A percentile compares a stretch with the other conserved stretches of the same genome.
phyloP scores from a whole-genome alignment of 53 echinoderm and acorn worm species.

The Arbacia lixula region DNA sequence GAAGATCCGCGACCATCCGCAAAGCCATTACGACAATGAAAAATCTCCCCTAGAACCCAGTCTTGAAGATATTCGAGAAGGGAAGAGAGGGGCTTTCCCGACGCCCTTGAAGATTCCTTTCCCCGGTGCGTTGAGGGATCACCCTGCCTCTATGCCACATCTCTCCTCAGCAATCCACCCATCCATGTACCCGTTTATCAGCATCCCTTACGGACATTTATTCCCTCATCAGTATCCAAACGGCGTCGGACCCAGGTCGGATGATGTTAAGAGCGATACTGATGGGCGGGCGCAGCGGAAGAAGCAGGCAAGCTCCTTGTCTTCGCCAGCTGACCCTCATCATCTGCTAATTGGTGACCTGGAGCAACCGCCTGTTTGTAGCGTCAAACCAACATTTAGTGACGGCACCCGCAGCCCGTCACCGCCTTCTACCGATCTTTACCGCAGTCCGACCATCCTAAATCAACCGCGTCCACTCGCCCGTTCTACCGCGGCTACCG shows the following conservation, averaged over 20 bases:
- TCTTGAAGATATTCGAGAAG: too few species aligned
- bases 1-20: conserved; percentile 18
- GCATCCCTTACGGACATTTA: conserved; percentile 29
- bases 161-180: conserved; percentile 29
- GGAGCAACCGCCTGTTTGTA: conserved; percentile 14
- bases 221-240: conserved; percentile 3
- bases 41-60: too few species aligned
- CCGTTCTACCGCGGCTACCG: neutral
- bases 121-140: too few species aligned
- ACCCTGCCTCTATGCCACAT: too few species aligned
- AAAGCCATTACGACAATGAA: neutral
- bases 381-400: conserved; percentile 35
- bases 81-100: too few species aligned
- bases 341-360: too few species aligned
- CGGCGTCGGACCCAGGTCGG: neutral
- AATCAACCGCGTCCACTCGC: conserved; percentile 25
- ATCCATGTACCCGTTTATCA: conserved; percentile 23
- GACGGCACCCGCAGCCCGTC: neutral
- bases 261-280: neutral
- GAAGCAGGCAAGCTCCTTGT: neutral
- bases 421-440: neutral
- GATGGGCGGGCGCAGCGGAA: too few species aligned
- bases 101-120: too few species aligned
- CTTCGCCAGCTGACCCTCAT: too few species aligned
- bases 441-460: conserved; percentile 69